Conservation (phyloP, 2,797 vertebrate species). For the Heliangelus exortis region DNA sequence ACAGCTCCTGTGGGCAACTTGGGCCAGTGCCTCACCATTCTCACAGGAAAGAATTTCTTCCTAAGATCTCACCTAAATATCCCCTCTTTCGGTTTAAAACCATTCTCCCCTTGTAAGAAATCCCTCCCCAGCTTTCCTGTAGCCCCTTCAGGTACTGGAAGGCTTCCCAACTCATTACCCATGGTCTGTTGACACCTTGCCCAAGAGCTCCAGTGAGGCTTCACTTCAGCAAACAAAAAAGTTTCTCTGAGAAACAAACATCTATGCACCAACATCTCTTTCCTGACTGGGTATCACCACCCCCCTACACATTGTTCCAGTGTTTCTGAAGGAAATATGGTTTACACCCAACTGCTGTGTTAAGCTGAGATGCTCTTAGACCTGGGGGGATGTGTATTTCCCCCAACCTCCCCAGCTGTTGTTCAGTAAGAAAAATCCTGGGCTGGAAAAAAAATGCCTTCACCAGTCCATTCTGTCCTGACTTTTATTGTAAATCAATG, state of each 20-base stretch:
- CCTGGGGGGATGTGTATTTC: neutral
- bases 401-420: neutral
- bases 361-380: neutral
- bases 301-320: neutral
- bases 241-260: neutral
- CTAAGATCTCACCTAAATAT: too few species aligned
- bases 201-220: neutral
- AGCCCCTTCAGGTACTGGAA: too few species aligned
- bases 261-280: neutral
- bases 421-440: neutral
- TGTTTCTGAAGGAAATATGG: neutral
- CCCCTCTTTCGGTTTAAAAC: too few species aligned
- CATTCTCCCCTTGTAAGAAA: too few species aligned
- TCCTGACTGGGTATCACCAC: neutral
- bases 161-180: neutral
- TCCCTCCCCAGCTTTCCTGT: too few species aligned
- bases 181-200: fast-evolving
- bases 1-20: too few species aligned
- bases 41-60: too few species aligned
- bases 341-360: neutral
- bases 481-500: neutral
- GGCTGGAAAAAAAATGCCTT: neutral
- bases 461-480: neutral
- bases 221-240: neutral
- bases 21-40: too few species aligned